These are phyloP conservation scores for Sitobion miscanthi DNA, from an alignment of 1,140 invertebrate species.

Conservation along the genomic window DNA sequence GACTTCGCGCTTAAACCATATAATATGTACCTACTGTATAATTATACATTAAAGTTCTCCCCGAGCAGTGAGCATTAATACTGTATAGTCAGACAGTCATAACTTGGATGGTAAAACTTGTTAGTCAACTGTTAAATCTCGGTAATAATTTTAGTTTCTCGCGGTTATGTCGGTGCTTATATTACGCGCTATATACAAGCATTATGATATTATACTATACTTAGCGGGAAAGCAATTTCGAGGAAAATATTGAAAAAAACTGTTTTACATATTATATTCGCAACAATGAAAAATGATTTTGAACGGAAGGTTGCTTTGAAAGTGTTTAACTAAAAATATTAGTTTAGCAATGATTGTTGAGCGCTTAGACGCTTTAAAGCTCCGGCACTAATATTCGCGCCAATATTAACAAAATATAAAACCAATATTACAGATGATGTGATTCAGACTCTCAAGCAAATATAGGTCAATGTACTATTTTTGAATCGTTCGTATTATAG, in stretches of 20 bases:
- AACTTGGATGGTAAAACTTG: not conserved
- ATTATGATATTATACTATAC: not conserved
- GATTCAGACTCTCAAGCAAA: not conserved
- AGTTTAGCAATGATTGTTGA: not conserved
- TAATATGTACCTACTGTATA: not conserved
- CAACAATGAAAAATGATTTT: not conserved
- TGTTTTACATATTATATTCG: not conserved
- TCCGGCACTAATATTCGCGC: not conserved
- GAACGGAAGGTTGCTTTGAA: not conserved
- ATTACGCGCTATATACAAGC: too few relatives aligned
- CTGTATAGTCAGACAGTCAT: not conserved
- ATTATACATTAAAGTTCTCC: not conserved
- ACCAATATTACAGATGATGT: not conserved
- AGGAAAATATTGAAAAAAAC: not conserved
- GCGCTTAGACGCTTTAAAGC: too few relatives aligned
- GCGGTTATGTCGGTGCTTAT: not conserved
- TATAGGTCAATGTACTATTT: not conserved
- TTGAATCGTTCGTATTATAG: too few relatives aligned
- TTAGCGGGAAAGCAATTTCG: not conserved
- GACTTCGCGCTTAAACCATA: not conserved
- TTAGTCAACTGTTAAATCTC: not conserved
- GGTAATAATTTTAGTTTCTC: not conserved
- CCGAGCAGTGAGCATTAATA: not conserved
- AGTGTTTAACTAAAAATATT: not conserved
- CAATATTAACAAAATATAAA: not conserved